Base-by-base conservation (phyloP, 37 sponge, comb jelly and placozoan species). In the Haliclona indistincta region DNA sequence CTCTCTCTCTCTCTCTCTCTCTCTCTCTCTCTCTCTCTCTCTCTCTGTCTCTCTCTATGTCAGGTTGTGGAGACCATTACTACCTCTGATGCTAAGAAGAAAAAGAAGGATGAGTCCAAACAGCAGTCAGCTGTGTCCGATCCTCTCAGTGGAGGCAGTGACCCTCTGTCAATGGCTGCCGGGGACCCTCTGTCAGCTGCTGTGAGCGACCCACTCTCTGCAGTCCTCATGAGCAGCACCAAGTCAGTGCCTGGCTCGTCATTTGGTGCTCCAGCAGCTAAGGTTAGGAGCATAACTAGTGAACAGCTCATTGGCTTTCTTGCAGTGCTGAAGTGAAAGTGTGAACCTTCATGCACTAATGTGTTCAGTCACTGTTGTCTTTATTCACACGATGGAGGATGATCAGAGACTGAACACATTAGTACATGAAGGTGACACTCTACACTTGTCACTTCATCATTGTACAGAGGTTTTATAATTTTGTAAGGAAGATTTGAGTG, bases 161-260 rank as follows among this genome's bases (percentile, higher is more conserved):
- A 69, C 25, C 44, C 33, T 37, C 23, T 45, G 34, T 22, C 8
- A 11, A 7, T 43, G 45, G 70, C 49, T 25, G 63, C 37, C 1
- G 56, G 13, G 2, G 84, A 83, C 40, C 84, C 84, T 22, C 76
- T 83, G 6, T 58, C 67, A 0, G 47, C 29, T 44, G 58, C 17
- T 33, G 52, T 38, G 28, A 38, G 41, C 8, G 89, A 88, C 67
- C 89, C 89, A 44, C 64, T 88, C 40, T 78, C 83, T 1, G 79
- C 79, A 35, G 89, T 78, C 23, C 79, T 88, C 32, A 56, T 82
- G 65, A 78, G 70, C 26, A 73, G 71, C 1, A 56, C 68, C 23
- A 70, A 73, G 8, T 43, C 41, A 10, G 69, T 70, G 1, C 53
- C 80, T n/a, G 60, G 54, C 11, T 49, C 64, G 1, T 69, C 38